Percentiles rank a stretch among this genome's conserved stretches.
Conservation (phyloP, 2,888 invertebrate species). For the Habrosyne pyritoides region DNA sequence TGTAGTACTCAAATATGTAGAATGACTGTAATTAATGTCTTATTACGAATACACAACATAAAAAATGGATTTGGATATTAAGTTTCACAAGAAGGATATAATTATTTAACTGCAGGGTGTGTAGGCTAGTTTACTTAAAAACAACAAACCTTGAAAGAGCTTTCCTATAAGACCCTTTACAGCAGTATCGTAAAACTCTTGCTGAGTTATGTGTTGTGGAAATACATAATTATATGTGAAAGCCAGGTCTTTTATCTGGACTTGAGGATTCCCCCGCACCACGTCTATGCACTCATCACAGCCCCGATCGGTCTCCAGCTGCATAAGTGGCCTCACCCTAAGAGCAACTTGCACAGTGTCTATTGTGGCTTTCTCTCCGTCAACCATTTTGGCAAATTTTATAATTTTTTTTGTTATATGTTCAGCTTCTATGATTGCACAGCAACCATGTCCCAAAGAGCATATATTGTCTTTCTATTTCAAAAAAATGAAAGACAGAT, state of each 20-base stretch:
- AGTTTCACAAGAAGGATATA: no score
- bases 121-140: no score
- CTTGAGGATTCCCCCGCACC: conserved; percentile 86
- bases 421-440: background rate
- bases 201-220: conserved; percentile 86
- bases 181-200: conserved; percentile 88
- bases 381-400: conserved; percentile 58
- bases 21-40: no score
- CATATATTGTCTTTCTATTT: no score
- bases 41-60: no score
- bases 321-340: conserved; percentile 91
- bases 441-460: background rate
- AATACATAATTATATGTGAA: conserved; percentile 95
- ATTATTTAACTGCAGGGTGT: no score
- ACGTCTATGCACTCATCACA: conserved; percentile 89
- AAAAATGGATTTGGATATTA: no score
- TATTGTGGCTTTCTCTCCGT: conserved; percentile 62
- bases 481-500: background rate
- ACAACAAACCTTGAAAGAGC: conserved; percentile 89
- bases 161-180: conserved; percentile 88
- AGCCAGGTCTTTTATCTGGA: conserved; percentile 87
- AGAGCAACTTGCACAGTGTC: conserved; percentile 91
- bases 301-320: conserved; percentile 88
- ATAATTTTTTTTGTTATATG: background rate
- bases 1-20: no score